phyloP scores from a whole-genome alignment of 2,888 invertebrate species.

The Dolichomitus sp. region DNA sequence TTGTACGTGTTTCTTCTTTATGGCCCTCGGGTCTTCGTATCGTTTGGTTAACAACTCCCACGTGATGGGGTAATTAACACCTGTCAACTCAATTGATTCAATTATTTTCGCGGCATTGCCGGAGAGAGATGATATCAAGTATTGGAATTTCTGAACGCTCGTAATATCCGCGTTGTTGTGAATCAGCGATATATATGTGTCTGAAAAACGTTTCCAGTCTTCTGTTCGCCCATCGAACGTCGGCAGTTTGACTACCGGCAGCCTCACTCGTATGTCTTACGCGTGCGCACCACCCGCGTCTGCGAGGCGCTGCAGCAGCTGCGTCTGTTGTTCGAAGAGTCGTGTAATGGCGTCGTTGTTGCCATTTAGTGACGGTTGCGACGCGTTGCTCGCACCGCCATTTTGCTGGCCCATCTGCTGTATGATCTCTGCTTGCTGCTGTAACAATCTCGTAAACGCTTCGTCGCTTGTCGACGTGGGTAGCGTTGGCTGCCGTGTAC shows the following conservation, averaged over 20 bases:
- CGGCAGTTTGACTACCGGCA: constrained; percentile 61
- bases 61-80: constrained; percentile 59
- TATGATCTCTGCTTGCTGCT: constrained; percentile 47
- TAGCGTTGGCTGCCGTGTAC: neutral
- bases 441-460: constrained; percentile 22
- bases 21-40: constrained; percentile 62
- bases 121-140: constrained; percentile 49
- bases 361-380: constrained; percentile 15
- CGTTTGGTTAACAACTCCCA: constrained; percentile 62
- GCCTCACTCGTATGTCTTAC: constrained; percentile 16
- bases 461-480: neutral
- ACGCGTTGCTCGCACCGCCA: neutral
- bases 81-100: constrained; percentile 61
- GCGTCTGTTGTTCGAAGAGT: constrained; percentile 44
- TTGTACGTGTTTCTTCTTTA: constrained; percentile 57
- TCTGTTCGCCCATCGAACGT: constrained; percentile 66
- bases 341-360: constrained; percentile 41
- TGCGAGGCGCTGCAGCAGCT: constrained; percentile 24
- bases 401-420: constrained; percentile 21
- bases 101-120: constrained; percentile 60
- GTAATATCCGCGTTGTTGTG: constrained; percentile 42
- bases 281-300: constrained; percentile 16
- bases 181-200: constrained; percentile 65
- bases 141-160: constrained; percentile 62
- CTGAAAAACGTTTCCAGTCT: constrained; percentile 64